Evolutionary conservation across 1,140 invertebrate species (phyloP), one percentile per base, ranked within the genome.

Genomic region (Vanessa tameamea): DNA sequence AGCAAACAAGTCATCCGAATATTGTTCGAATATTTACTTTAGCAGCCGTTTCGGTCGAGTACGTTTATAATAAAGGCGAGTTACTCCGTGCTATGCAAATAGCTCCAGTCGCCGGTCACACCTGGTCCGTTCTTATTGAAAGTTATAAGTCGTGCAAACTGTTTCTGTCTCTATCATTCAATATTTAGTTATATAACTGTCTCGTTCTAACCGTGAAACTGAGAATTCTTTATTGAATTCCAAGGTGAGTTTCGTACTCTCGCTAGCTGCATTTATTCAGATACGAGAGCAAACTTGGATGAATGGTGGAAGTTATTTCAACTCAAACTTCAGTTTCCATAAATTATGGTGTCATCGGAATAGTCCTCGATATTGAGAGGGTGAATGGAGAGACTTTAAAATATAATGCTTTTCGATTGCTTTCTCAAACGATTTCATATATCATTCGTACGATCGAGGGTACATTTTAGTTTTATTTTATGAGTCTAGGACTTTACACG

Each of bases 131-230:
- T 80, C 83, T 90, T 92, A 92, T 92, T 91, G 89, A 73, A 86
- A 87, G 85, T 89, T 91, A 89, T 92, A 91, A 92, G 87, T 90
- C 89, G 85, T 86, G 83, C 87, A 87, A 89, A 89, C 86, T 86
- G 84, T 79, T 78, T 68, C 69, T 31, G 51, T 78, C 69, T 72
- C 70, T 72, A 69, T 75, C 73, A 51, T 72, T 68, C 64, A 47
- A 72, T 78, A 69, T 75, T 72, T 63, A 69, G 57, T 47, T 47
- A 1, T 47, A 51, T 66, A 47, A 31, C 55, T 67, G 67, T 71
- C 72, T 50, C 73, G 51, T 31, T 75, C 64, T 55, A 53, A 68
- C 68, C 20, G 66, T 74, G 72, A 72, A 75, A 72, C 73, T 70
- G 68, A 67, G 64, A 73, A 77, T 73, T 59, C 66, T 75, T 78